Evolutionary conservation across 1,140 invertebrate species (phyloP), one percentile per base, ranked within the genome.

Genomic region (Listronotus oregonensis): DNA sequence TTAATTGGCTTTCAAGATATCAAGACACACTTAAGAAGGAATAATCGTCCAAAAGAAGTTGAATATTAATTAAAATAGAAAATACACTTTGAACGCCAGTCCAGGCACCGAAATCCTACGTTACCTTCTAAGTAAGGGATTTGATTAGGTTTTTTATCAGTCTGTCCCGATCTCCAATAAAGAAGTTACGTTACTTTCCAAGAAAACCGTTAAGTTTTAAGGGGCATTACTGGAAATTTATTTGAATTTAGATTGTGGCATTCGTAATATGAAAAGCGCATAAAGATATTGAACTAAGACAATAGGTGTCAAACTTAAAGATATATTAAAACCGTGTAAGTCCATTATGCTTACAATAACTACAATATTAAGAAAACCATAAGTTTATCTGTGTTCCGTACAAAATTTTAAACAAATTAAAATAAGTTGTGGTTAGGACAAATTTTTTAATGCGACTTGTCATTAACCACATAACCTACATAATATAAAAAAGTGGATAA

Each of bases 101-200:
- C 12, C 51, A 49, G 61, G 42, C 61, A 65, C 14, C 31, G 52
- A 58, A 59, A 65, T 43, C 64, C 34, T 27, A 27, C 58, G 12
- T 49, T 60, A 59, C 51, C 44, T 27, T 27, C 21, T 66, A 66
- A 50, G 54, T 60, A 59, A 37, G 54, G 15, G 56, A 66, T 66
- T 66, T 66, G 64, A 66, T 66, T 66, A 66, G 64, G 57, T 66
- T 66, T 66, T 66, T 61, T 66, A 66, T 66, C 64, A 61, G 64
- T 60, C 39, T 65, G 64, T 66, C 43, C 64, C 64, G 57, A 66
- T 66, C 64, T 61, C 64, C 64, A 66, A 66, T 66, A 66, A 66
- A 66, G 64, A 66, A 66, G 64, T 66, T 54, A 66, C 57, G 52
- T 61, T 66, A 66, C 64, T 66, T 66, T 66, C 56, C 42, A 54